Evolutionary conservation across 2,888 invertebrate species (phyloP).

Genomic region (Meteorus cinctellus): DNA sequence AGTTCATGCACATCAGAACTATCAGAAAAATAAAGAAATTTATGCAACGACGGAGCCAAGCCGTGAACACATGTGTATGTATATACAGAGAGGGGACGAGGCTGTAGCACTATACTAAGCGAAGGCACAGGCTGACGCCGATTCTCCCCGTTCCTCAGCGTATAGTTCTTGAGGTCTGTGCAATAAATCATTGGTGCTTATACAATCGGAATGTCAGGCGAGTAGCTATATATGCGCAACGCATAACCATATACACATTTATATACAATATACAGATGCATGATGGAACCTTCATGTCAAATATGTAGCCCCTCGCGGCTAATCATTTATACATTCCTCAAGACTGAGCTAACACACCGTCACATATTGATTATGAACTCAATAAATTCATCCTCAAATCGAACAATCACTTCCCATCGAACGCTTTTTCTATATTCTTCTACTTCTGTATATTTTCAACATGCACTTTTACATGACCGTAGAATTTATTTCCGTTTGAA

Average conservation of each 20-base stretch:
- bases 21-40: slow-evolving; percentile 37
- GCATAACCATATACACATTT: slow-evolving; percentile 40
- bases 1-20: slow-evolving; percentile 45
- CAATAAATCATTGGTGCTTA: slow-evolving; percentile 54
- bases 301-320: background rate
- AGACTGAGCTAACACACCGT: slow-evolving; percentile 44
- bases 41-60: background rate
- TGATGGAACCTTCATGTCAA: no score
- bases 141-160: background rate
- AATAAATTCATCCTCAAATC: slow-evolving; percentile 15
- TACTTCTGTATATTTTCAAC: background rate
- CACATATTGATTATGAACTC: slow-evolving; percentile 48
- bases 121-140: background rate
- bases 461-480: no score
- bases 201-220: slow-evolving; percentile 44
- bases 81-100: background rate
- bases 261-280: background rate
- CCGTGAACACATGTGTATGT: background rate
- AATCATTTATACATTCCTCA: slow-evolving; percentile 50
- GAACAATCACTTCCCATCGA: slow-evolving; percentile 29
- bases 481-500: no score
- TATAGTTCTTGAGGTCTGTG: slow-evolving; percentile 35
- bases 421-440: background rate
- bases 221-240: slow-evolving; percentile 24
- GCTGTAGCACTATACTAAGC: background rate